Evolutionary conservation across 1,140 invertebrate genomes (phyloP).

Genomic region (Eupeodes corollae): DNA sequence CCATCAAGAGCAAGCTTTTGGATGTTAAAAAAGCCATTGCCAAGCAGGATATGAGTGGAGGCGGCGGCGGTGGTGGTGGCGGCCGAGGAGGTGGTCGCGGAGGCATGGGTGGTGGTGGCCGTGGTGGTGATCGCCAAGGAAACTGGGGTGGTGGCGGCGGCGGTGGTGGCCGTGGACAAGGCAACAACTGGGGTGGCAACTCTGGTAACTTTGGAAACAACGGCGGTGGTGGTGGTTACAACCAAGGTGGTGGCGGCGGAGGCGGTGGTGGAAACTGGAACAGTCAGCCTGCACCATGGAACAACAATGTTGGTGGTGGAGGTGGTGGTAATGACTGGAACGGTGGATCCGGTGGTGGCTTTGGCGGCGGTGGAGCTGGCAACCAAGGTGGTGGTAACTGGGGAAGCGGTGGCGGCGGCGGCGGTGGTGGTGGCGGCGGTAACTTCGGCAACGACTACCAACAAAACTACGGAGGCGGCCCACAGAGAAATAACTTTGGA

Average conservation of each 20-base stretch:
- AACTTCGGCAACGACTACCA: constrained; percentile 64
- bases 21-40: constrained; percentile 72
- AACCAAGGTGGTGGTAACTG: constrained; percentile 47
- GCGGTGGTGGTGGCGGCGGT: constrained; percentile 41
- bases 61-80: constrained; percentile 24
- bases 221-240: constrained; percentile 6
- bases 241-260: constrained; percentile 27
- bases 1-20: constrained; percentile 60
- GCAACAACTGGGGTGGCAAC: constrained; percentile 22
- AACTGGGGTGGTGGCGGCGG: constrained; percentile 24
- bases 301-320: neutral
- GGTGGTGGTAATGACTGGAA: constrained; percentile 16
- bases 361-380: constrained; percentile 37
- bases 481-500: constrained; percentile 50
- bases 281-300: constrained; percentile 27
- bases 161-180: constrained; percentile 22
- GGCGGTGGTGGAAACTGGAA: constrained; percentile 38
- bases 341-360: constrained; percentile 23
- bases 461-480: constrained; percentile 60
- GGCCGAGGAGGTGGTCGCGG: constrained; percentile 12
- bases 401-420: constrained; percentile 44
- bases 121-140: constrained; percentile 19
- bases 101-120: neutral
- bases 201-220: constrained; percentile 5
- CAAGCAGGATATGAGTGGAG: constrained; percentile 56